phyloP scores from a whole-genome alignment of 2,113 vertebrate genomes.

The Pycnonotus jocosus region DNA sequence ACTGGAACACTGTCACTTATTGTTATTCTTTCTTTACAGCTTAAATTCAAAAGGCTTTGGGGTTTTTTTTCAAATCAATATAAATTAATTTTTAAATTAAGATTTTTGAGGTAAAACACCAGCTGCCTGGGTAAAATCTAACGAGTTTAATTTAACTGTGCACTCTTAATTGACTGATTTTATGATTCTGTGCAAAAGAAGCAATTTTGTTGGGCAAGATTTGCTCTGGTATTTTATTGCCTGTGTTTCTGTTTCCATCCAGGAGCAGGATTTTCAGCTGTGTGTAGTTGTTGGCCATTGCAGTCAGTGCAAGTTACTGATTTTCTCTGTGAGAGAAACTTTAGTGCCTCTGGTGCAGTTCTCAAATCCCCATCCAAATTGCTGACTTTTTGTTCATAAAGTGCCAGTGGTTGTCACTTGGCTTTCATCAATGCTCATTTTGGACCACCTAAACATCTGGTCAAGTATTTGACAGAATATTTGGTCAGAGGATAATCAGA shows the following conservation, averaged over 20 bases:
- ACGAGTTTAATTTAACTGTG: background rate
- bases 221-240: background rate
- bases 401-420: background rate
- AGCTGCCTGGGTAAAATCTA: background rate
- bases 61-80: background rate
- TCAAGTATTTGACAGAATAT: background rate
- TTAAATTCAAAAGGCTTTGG: background rate
- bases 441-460: background rate
- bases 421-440: background rate
- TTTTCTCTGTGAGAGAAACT: background rate
- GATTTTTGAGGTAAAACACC: background rate
- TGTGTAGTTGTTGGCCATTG: background rate
- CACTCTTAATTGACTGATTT: background rate
- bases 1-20: background rate
- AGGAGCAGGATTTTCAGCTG: background rate
- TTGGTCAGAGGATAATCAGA: background rate
- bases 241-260: background rate
- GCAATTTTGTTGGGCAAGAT: background rate
- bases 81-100: background rate
- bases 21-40: background rate
- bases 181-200: background rate
- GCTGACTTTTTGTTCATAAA: background rate
- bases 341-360: background rate
- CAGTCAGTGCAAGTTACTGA: background rate
- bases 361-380: background rate